phyloP scores from a whole-genome alignment of 30 jellyfish, hydroid and myxozoan genomes.

The Nemopilema nomurai region DNA sequence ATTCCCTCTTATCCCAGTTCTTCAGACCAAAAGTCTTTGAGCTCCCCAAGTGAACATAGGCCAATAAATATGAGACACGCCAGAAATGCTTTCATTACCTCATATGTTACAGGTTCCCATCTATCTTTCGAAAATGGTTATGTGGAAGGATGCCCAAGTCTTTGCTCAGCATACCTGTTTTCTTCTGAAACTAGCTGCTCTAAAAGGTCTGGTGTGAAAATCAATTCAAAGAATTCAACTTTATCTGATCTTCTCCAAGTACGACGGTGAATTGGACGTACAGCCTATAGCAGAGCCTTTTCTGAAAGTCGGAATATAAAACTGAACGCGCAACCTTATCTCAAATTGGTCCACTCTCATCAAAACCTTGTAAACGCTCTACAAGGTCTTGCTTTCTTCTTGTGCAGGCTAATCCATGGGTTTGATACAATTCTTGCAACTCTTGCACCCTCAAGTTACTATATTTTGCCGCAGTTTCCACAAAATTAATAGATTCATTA shows the following conservation, averaged over 20 bases:
- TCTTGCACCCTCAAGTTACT: neutral
- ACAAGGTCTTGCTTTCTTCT: slow-evolving; percentile 6
- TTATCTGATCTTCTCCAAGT: neutral
- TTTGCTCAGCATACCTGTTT: slow-evolving; percentile 7
- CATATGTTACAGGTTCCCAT: neutral
- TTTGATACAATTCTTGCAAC: slow-evolving; percentile 4
- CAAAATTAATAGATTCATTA: neutral
- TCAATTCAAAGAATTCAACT: neutral
- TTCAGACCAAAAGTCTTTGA: slow-evolving; percentile 7
- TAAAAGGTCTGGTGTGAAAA: neutral
- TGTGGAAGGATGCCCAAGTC: neutral
- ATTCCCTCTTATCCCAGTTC: slow-evolving; percentile 4
- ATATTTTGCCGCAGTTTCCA: neutral
- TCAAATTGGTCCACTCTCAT: slow-evolving; percentile 7
- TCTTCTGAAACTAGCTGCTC: neutral
- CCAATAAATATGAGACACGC: neutral
- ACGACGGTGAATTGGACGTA: no score
- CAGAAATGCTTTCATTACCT: neutral
- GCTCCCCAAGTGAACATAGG: neutral
- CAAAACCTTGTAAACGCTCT: slow-evolving; percentile 9
- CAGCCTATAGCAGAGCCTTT: no score
- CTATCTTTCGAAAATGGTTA: neutral
- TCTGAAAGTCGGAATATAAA: no score
- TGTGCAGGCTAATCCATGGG: slow-evolving; percentile 22
- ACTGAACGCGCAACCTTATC: neutral